phyloP scores from a whole-genome alignment of 2,113 vertebrate genomes.

The Nannobrachium achirus region DNA sequence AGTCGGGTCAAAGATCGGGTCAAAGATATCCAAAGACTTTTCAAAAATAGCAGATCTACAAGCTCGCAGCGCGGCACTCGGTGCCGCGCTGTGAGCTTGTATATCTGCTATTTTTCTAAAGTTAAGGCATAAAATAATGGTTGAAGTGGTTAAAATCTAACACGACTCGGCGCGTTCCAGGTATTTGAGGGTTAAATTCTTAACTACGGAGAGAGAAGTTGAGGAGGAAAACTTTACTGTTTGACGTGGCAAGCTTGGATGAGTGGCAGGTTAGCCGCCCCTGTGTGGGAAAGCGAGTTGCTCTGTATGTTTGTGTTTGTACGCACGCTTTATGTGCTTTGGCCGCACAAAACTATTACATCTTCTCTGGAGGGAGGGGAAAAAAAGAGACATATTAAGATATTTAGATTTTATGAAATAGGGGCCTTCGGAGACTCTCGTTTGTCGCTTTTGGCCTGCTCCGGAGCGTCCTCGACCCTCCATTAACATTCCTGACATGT shows the following conservation, averaged over 20 bases:
- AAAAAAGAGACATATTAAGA: constrained; percentile 55
- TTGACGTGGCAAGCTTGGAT: constrained; percentile 53
- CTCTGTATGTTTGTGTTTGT: constrained; percentile 47
- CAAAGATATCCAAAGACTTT: constrained; percentile 7
- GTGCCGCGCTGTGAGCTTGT: no score
- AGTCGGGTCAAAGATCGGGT: constrained; percentile 18
- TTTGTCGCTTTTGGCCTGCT: constrained; percentile 76
- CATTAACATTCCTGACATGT: constrained; percentile 62
- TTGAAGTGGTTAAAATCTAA: no score
- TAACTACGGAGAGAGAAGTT: constrained; percentile 34
- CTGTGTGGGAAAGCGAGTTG: constrained; percentile 65
- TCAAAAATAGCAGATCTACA: no score
- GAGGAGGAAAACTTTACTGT: constrained; percentile 20
- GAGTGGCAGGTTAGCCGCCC: constrained; percentile 58
- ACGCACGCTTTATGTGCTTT: constrained; percentile 69
- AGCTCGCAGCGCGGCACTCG: no score
- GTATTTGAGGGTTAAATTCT: constrained; percentile 28
- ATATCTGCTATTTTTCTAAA: no score
- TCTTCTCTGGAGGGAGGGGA: constrained; percentile 33
- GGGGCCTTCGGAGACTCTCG: constrained; percentile 64
- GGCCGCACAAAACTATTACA: constrained; percentile 54
- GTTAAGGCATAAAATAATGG: no score
- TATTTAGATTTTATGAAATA: constrained; percentile 68
- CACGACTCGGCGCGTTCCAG: no score
- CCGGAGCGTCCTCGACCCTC: constrained; percentile 55